A percentile compares a stretch with the other conserved stretches of the same genome.
These are phyloP conservation scores for Homarus americanus DNA, from an alignment of 1,140 invertebrate genomes.

Conservation along the genomic window DNA sequence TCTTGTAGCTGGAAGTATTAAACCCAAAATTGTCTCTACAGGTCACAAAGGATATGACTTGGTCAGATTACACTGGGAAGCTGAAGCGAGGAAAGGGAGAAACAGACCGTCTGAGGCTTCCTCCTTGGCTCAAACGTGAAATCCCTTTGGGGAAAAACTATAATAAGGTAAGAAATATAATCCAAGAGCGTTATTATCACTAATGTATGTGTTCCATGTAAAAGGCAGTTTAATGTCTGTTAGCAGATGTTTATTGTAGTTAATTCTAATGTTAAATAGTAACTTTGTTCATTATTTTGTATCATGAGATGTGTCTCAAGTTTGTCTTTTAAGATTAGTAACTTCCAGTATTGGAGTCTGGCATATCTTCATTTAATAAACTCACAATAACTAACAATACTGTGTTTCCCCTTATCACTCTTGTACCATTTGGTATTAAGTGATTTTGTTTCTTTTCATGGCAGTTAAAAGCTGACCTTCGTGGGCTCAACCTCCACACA, in stretches of 20 bases:
- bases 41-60: conserved; percentile 75
- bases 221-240: no score
- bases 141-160: conserved; percentile 90
- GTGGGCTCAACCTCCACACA: conserved; percentile 94
- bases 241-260: no score
- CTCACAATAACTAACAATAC: no score
- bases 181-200: not conserved
- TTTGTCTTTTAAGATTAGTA: no score
- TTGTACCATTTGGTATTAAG: not conserved
- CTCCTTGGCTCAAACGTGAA: conserved; percentile 97
- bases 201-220: no score
- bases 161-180: conserved; percentile 74
- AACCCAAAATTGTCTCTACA: conserved; percentile 19
- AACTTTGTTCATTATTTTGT: no score
- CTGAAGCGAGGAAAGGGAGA: conserved; percentile 76
- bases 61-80: conserved; percentile 76
- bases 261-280: no score
- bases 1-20: no score
- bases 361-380: no score
- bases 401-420: not conserved
- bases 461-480: conserved; percentile 90
- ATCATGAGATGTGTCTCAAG: not conserved
- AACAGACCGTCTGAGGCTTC: conserved; percentile 87
- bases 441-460: conserved; percentile 10
- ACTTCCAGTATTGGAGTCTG: no score